These are phyloP conservation scores for Sweltsa coloradensis DNA, from an alignment of 1,140 invertebrate genomes.

Conservation along the genomic window DNA sequence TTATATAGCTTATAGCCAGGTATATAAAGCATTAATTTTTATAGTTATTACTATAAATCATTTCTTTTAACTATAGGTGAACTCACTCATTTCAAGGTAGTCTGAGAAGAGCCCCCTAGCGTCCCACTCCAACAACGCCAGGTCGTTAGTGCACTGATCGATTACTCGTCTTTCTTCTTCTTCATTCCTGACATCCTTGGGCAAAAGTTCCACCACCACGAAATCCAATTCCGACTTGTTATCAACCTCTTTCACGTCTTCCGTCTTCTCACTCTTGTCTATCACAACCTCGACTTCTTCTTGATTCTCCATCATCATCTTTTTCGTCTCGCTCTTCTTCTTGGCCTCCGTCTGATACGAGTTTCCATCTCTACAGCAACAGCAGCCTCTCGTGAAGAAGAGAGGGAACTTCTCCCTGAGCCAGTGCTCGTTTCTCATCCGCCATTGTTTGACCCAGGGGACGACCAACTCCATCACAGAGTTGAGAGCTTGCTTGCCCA, in stretches of 20 bases:
- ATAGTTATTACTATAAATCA: no score
- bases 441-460: constrained; percentile 51
- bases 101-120: constrained; percentile 46
- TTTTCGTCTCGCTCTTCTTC: no score
- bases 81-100: constrained; percentile 26
- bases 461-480: constrained; percentile 42
- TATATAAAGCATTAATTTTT: no score
- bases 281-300: no score
- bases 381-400: no score
- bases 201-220: constrained; percentile 39
- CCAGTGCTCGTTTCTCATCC: no score
- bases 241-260: constrained; percentile 21
- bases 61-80: no score
- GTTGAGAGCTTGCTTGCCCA: constrained; percentile 52
- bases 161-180: not conserved
- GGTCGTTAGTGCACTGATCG: not conserved
- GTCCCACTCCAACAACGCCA: not conserved
- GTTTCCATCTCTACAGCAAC: constrained; percentile 36
- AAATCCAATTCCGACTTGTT: constrained; percentile 34
- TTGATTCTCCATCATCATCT: not conserved
- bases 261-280: no score
- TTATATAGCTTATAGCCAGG: no score
- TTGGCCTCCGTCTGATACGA: constrained; percentile 21
- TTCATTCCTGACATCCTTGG: constrained; percentile 29
- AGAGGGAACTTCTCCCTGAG: no score